These are phyloP conservation scores for Heliconius sara DNA, from an alignment of 2,888 invertebrate species.

Conservation along the genomic window DNA sequence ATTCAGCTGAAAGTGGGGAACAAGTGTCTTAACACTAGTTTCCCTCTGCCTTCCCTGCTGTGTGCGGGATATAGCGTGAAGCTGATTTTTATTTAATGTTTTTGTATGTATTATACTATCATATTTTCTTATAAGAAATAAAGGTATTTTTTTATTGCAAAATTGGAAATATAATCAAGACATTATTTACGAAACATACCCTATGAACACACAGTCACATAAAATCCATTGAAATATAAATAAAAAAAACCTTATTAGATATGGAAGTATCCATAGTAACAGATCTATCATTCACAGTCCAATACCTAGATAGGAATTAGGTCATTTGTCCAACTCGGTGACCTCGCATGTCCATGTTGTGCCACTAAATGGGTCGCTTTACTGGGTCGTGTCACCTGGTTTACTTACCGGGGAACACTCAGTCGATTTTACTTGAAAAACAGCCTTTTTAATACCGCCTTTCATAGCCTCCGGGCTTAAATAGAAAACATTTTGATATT, in stretches of 20 bases:
- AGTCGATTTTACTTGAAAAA: conserved; percentile 36
- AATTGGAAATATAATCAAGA: neutral
- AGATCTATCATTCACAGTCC: neutral
- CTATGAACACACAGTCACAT: neutral
- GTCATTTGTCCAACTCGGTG: conserved; percentile 35
- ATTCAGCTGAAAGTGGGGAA: too few species aligned
- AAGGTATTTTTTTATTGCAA: neutral
- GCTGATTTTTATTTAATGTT: too few species aligned
- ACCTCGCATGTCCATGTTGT: conserved; percentile 35
- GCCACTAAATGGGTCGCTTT: conserved; percentile 43
- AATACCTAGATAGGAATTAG: conserved; percentile 32
- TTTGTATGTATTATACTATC: too few species aligned
- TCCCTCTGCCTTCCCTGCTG: too few species aligned
- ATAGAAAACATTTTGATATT: conserved; percentile 32
- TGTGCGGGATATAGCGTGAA: too few species aligned
- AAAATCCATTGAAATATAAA: neutral
- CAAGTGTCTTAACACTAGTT: too few species aligned
- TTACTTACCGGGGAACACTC: conserved; percentile 31
- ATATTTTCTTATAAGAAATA: too few species aligned
- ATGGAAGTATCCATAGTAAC: neutral
- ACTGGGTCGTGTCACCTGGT: conserved; percentile 46
- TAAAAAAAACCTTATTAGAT: neutral
- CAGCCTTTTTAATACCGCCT: conserved; percentile 35
- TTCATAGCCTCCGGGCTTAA: conserved; percentile 26
- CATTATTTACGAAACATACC: too few species aligned